These are phyloP conservation scores for Penelope pileata DNA, from an alignment of 2,113 vertebrate genomes.

Conservation along the genomic window DNA sequence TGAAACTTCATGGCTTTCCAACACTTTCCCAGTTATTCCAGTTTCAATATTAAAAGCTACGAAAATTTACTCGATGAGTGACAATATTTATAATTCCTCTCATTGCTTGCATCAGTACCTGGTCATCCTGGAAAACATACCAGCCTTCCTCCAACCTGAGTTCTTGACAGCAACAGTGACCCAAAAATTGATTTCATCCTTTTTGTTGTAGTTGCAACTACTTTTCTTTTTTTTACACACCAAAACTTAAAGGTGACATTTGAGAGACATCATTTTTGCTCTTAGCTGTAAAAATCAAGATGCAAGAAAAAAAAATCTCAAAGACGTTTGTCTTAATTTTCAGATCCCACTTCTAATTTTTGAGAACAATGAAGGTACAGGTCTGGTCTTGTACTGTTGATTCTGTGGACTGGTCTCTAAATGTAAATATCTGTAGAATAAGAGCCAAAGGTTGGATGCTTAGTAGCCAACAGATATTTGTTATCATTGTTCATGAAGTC, in stretches of 20 bases:
- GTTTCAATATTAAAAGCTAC: not conserved
- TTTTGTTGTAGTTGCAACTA: not conserved
- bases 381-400: not conserved
- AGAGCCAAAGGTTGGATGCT: not conserved
- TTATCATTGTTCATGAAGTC: not conserved
- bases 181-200: not conserved
- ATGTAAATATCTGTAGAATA: not conserved
- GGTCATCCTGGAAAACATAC: not conserved
- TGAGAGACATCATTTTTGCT: not conserved
- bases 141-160: not conserved
- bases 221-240: too few species aligned
- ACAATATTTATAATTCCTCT: not conserved
- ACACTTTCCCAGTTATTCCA: not conserved
- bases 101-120: not conserved
- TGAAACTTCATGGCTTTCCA: not conserved
- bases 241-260: not conserved
- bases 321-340: not conserved
- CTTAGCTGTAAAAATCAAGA: not conserved
- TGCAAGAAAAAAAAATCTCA: not conserved
- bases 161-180: not conserved
- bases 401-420: not conserved
- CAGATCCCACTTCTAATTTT: not conserved
- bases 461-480: not conserved
- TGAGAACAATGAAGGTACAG: not conserved
- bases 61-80: not conserved